Evolutionary conservation across 2,113 vertebrate species (phyloP), one percentile per base, ranked within the genome.

Genomic region (Connochaetes taurinus): DNA sequence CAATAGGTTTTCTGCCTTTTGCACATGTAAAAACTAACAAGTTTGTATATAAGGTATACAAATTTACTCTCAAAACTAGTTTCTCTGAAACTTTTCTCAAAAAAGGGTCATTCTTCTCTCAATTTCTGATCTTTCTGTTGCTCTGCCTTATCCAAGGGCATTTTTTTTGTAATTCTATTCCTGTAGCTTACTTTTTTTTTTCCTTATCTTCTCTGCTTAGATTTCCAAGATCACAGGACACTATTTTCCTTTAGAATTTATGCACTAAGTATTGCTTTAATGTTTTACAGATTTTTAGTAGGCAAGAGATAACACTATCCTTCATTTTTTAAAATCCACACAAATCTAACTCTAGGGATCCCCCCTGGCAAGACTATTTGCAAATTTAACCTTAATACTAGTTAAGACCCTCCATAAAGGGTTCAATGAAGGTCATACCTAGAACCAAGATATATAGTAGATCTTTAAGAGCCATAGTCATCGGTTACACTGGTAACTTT

Each of bases 161-260:
- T 94, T 93, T 29, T 29, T 64, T 74, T 89, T 89, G 12, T 60
- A 57, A 94, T 94, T 91, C 45, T 76, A 15, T 53, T 86, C 47
- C 5, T 78, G 23, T 14, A 33, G 40, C 67, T 93, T 50, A 81
- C 6, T 36, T 80, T 50, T 80, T 50, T 50, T 60, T 74, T 43
- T 2, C 7, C 2, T 60, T 58, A 3, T 31, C 7, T 85, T 81
- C 7, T 84, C 57, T 81, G 19, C 43, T 91, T 85, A 33, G 47
- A 58, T 47, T 62, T 82, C 29, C 27, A 96, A 81, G 29, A 67
- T 36, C 33, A 62, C 12, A 52, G 29, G 31, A 67, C 6, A 90
- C 4, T n/a, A 6, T 90, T 97, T 93, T 86, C 53, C 50, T 71
- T 90, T 74, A 82, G 74, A 87, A 57, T 92, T 96, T 85, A 67